Evolutionary conservation across 1,140 invertebrate genomes (phyloP), one percentile per base, ranked within the genome.

Genomic region (Riptortus pedestris): DNA sequence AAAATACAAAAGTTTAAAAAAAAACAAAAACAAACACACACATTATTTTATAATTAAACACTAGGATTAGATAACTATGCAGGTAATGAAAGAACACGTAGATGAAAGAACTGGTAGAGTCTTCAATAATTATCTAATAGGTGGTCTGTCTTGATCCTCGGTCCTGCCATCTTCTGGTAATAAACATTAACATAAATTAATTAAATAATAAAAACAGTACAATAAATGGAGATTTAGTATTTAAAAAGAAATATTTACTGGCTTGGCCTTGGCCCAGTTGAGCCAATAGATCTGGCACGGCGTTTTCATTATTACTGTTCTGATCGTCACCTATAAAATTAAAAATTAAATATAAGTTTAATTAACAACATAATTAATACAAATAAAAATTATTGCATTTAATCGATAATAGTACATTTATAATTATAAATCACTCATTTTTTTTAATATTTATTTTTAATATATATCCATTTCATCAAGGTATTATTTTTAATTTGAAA

Each of bases 231-330:
- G 14, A 26, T 55, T 24, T 20, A 3, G 1, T 4, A 47, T 3
- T 9, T n/a, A 47, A 47, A 5, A 4, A 4, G 24, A 18, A 48
- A 57, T 24, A 27, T 55, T 58, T 45, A 64, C 63, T 64, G 18
- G 52, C 45, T 52, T 64, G 47, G 16, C 26, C 48, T 47, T 16
- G 31, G n/a, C 61, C 43, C 16, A 63, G 47, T n/a, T 64, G 18
- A 4, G 63, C 63, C 29, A 64, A 29, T 2, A 64, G 57, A 43
- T 64, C 63, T 1, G 63, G 63, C 11, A 64, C 63, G 1, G 29
- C n/a, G 29, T 59, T 29, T 7, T 63, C 43, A 24, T 63, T 45
- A 29, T 63, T n/a, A n/a, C n/a, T n/a, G n/a, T n/a, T n/a, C n/a
- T n/a, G n/a, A n/a, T n/a, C n/a, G n/a, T n/a, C n/a, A n/a, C n/a